Conservation (phyloP, 1,140 invertebrate species). For the Drosophila sp. region DNA sequence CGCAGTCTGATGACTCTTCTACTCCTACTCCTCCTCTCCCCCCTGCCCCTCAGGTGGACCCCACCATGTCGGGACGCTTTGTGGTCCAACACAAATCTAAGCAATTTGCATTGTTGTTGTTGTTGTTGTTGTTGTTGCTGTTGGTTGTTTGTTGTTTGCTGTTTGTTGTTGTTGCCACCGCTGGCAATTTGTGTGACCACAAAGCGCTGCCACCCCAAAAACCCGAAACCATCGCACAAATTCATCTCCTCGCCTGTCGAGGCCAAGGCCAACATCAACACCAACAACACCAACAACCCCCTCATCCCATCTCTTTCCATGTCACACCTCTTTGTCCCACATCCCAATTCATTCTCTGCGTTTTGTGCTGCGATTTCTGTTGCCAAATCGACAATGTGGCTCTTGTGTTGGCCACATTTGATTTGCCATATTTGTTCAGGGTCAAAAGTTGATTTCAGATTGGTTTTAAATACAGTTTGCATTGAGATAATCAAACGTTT, state of each 20-base stretch:
- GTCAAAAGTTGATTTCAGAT: conserved; percentile 4
- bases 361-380: conserved; percentile 13
- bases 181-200: conserved; percentile 62
- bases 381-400: conserved; percentile 25
- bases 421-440: conserved; percentile 12
- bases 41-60: conserved; percentile 41
- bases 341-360: neutral
- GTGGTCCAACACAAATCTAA: conserved; percentile 73
- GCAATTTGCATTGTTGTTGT: conserved; percentile 69
- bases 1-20: conserved; percentile 20
- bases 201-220: conserved; percentile 40
- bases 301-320: neutral
- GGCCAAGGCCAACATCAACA: conserved; percentile 35
- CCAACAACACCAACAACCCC: neutral
- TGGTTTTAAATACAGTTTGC: neutral
- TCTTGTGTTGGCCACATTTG: conserved; percentile 6
- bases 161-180: conserved; percentile 57
- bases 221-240: neutral
- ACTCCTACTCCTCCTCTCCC: neutral
- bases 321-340: too few species aligned
- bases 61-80: conserved; percentile 59
- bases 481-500: neutral
- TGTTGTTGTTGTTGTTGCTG: conserved; percentile 40
- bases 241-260: neutral
- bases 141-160: conserved; percentile 37